Conservation (phyloP, 2,113 vertebrate genomes). For the Brachyhypopomus occidentalis region DNA sequence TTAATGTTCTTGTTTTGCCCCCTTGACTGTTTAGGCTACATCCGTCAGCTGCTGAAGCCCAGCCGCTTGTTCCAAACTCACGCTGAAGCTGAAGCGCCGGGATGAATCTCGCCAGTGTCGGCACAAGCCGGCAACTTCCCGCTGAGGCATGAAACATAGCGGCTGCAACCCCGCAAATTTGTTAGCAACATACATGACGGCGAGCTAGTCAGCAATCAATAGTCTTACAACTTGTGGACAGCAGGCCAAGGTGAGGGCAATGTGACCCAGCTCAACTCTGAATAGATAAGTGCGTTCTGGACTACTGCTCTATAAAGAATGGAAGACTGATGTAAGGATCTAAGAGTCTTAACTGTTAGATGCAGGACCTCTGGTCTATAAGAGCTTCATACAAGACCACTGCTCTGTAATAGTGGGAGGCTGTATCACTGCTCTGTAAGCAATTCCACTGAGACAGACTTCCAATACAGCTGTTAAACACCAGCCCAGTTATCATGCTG, state of each 20-base stretch:
- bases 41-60: conserved; percentile 11
- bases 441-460: no score
- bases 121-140: neutral
- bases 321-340: no score
- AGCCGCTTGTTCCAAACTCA: neutral
- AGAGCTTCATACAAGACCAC: no score
- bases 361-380: neutral
- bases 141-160: neutral
- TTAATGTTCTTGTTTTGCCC: conserved; percentile 30
- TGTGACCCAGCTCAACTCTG: conserved; percentile 14
- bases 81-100: neutral
- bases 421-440: no score
- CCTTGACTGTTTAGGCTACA: neutral
- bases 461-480: neutral
- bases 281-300: conserved; percentile 27
- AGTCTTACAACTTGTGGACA: conserved; percentile 34
- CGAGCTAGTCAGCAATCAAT: conserved; percentile 55
- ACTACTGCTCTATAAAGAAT: neutral
- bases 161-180: conserved; percentile 29
- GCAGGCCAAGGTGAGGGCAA: conserved; percentile 51
- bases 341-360: neutral
- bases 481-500: neutral
- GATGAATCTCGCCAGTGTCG: neutral
- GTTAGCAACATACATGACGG: conserved; percentile 50
- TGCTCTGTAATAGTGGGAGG: no score